Evolutionary conservation across 2,888 invertebrate species (phyloP).

Genomic region (Hirtodrosophila alboralis): DNA sequence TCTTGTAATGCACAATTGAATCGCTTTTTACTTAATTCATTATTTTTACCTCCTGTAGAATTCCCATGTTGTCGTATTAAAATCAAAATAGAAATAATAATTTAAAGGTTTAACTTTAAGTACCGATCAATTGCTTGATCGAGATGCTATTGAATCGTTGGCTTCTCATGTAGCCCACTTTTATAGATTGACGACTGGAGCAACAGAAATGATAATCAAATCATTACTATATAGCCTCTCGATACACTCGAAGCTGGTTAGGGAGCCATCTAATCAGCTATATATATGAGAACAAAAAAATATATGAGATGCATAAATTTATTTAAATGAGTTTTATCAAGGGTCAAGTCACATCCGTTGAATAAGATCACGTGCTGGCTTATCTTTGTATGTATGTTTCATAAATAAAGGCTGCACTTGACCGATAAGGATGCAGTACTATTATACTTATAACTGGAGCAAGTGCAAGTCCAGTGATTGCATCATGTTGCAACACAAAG

Average conservation of each 20-base stretch:
- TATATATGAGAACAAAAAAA: slow-evolving; percentile 37
- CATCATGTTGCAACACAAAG: slow-evolving; percentile 18
- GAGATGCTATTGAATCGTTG: slow-evolving; percentile 70
- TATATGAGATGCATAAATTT: slow-evolving; percentile 1
- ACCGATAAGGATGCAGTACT: slow-evolving; percentile 36
- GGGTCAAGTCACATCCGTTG: slow-evolving; percentile 40
- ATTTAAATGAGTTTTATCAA: slow-evolving; percentile 32
- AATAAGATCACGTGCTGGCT: slow-evolving; percentile 37
- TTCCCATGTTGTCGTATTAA: slow-evolving; percentile 51
- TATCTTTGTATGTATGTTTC: too few species aligned
- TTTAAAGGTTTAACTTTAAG: slow-evolving; percentile 19
- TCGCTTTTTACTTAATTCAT: too few species aligned
- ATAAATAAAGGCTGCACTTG: slow-evolving; percentile 43
- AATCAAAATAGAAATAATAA: background rate
- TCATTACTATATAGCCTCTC: slow-evolving; percentile 38
- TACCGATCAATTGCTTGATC: slow-evolving; percentile 44
- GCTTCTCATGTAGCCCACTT: slow-evolving; percentile 54
- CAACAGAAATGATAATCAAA: slow-evolving; percentile 61
- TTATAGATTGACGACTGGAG: slow-evolving; percentile 66
- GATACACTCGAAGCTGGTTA: slow-evolving; percentile 8
- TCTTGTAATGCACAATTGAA: too few species aligned
- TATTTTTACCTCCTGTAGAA: slow-evolving; percentile 66
- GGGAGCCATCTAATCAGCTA: slow-evolving; percentile 44
- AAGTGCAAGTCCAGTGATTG: slow-evolving; percentile 29
- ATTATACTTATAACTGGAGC: slow-evolving; percentile 29